Percentiles rank a stretch among this genome's conserved stretches.
phyloP scores from a whole-genome alignment of 2,797 vertebrate species.

The Gobionotothen gibberifrons region DNA sequence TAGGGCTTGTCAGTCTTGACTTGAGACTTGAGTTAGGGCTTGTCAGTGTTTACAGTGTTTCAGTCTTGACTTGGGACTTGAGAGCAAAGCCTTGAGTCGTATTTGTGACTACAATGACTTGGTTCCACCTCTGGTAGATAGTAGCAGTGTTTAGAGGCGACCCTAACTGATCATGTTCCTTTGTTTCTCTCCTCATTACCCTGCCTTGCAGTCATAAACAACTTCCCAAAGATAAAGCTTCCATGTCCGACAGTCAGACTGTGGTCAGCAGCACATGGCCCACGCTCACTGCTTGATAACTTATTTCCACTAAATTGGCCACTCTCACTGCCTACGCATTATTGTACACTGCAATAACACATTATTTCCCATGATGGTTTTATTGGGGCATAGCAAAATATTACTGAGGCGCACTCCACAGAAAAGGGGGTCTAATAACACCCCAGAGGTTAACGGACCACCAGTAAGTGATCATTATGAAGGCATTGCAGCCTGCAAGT shows the following conservation, averaged over 20 bases:
- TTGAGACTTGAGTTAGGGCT: no score
- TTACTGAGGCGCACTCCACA: slow-evolving; percentile 1
- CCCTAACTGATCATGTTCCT: neutral
- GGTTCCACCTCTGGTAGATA: no score
- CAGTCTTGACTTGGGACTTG: no score
- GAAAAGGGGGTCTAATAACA: slow-evolving; percentile 39
- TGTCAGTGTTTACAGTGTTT: no score
- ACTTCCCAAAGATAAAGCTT: slow-evolving; percentile 12
- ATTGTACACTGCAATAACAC: slow-evolving; percentile 25
- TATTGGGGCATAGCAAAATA: slow-evolving; percentile 27
- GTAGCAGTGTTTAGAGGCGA: neutral
- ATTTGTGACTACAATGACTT: no score
- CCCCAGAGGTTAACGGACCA: slow-evolving; percentile 41
- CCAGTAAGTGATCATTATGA: slow-evolving; percentile 20
- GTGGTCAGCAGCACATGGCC: slow-evolving; percentile 17
- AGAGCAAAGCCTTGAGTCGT: no score
- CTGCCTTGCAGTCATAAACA: neutral
- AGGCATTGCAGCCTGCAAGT: neutral
- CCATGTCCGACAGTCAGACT: slow-evolving; percentile 31
- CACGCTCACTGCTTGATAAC: slow-evolving; percentile 26
- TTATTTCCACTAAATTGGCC: slow-evolving; percentile 23
- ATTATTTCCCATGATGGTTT: slow-evolving; percentile 32
- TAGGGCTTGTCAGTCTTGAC: no score
- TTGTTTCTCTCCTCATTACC: neutral
- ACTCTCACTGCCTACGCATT: slow-evolving; percentile 4